Conservation (phyloP, 2,113 vertebrate genomes). For the Rhinogobius similis region DNA sequence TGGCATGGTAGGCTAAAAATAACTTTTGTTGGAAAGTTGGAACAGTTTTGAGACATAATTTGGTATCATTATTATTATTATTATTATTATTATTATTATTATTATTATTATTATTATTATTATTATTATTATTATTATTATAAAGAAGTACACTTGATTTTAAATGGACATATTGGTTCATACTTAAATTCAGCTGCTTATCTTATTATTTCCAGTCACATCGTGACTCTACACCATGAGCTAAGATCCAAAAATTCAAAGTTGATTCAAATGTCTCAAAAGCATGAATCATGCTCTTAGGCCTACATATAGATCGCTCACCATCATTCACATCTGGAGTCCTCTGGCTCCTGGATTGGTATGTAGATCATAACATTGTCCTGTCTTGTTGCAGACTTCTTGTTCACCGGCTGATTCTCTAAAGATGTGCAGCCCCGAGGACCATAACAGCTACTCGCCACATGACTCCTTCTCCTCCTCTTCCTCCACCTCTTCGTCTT, state of each 20-base stretch:
- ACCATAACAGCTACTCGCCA: conserved; percentile 82
- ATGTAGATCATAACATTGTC: background rate
- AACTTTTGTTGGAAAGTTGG: background rate
- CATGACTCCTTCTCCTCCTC: conserved; percentile 73
- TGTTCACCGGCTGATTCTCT: conserved; percentile 78
- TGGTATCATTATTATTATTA: too few relatives aligned
- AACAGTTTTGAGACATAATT: background rate
- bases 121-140: too few relatives aligned
- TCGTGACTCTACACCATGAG: too few relatives aligned
- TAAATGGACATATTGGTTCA: too few relatives aligned
- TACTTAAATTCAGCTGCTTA: too few relatives aligned
- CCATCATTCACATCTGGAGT: background rate
- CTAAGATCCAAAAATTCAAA: background rate
- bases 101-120: too few relatives aligned
- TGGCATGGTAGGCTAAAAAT: conserved; percentile 79
- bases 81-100: too few relatives aligned
- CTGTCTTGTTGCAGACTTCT: conserved; percentile 69
- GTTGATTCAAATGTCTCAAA: background rate
- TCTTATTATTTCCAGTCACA: too few relatives aligned
- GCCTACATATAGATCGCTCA: background rate
- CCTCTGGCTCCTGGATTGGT: background rate
- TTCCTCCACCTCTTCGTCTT: conserved; percentile 72
- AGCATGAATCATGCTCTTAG: background rate
- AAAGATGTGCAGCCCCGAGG: conserved; percentile 77
- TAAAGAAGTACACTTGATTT: too few relatives aligned